Base-by-base conservation (phyloP, 2,888 invertebrate species). In the Drosophila cognata region DNA sequence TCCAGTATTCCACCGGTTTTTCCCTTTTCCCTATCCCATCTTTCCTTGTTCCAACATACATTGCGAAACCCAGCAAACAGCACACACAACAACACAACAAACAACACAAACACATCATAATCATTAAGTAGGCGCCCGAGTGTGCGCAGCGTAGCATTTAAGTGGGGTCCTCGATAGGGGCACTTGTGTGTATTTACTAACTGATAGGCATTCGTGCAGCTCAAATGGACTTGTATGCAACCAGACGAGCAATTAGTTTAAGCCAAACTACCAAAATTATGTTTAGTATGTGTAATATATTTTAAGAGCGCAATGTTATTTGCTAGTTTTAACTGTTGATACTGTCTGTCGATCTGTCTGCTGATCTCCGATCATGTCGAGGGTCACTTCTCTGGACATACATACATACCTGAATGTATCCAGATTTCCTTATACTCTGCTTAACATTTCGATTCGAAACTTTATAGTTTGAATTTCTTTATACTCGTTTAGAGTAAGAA, bases 221-320 rank as follows among this genome's bases (percentile, higher is more conserved):
- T 61, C 62, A 76, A 51, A 29, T 36, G 59, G 61, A 35, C 58
- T 41, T 60, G 59, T 63, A 60, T 59, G 71, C 62, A 51, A 68
- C 74, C 60, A 64, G 64, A 28, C 43, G 72, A 84, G 82, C 82
- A 68, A 84, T 61, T 89, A 89, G 74, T 68, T 77, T 87, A 87
- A 87, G 57, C 73, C 59, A 77, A 73, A 87, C 88, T 84, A 84
- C 89, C 88, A 89, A 89, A 87, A 87, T 77, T 84, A 89, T 65
- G 59, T 82, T 89, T 84, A 89, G 75, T 79, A 55, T 46, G 53
- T 63, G 69, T 68, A 68, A 38, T 56, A 28, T 77, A 63, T 48
- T 65, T 81, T 83, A 83, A 83, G 78, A 63, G 62, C 66, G 81
- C 71, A 81, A 81, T 81, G 73, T 80, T 85, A 74, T 85, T 68